Conservation (phyloP, 2,113 vertebrate genomes). For the Caretta caretta region DNA sequence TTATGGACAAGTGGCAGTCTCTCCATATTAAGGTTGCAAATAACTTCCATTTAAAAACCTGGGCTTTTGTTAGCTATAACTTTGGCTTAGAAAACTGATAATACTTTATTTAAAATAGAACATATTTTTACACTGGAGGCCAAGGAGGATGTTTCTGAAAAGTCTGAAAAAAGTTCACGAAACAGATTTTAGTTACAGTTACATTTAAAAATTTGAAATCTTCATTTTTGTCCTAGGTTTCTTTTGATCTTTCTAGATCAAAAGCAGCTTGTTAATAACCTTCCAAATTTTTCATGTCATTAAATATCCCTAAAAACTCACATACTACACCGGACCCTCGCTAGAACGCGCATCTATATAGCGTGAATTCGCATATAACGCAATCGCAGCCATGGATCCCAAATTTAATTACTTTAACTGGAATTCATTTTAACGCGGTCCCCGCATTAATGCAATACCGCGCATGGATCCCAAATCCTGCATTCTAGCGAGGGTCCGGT, state of each 20-base stretch:
- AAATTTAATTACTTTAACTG: too few relatives aligned
- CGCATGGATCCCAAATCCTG: too few relatives aligned
- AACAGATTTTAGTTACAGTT: neutral
- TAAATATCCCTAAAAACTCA: neutral
- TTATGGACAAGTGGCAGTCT: neutral
- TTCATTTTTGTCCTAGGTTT: neutral
- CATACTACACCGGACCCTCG: neutral
- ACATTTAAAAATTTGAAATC: neutral
- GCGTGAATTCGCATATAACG: too few relatives aligned
- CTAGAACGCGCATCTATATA: too few relatives aligned
- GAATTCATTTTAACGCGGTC: too few relatives aligned
- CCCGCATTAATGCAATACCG: too few relatives aligned
- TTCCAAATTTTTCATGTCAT: neutral
- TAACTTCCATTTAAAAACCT: neutral
- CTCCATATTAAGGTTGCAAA: neutral
- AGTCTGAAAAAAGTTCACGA: neutral
- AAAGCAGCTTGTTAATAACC: neutral
- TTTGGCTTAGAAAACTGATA: neutral
- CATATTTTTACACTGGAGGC: neutral
- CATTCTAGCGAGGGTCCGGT: too few relatives aligned
- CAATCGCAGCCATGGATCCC: too few relatives aligned
- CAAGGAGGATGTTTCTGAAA: neutral
- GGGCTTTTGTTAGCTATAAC: neutral
- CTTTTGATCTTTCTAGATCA: neutral
- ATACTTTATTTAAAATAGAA: neutral